These are phyloP conservation scores for Tachycineta bicolor DNA, from an alignment of 2,113 vertebrate species.

Conservation along the genomic window DNA sequence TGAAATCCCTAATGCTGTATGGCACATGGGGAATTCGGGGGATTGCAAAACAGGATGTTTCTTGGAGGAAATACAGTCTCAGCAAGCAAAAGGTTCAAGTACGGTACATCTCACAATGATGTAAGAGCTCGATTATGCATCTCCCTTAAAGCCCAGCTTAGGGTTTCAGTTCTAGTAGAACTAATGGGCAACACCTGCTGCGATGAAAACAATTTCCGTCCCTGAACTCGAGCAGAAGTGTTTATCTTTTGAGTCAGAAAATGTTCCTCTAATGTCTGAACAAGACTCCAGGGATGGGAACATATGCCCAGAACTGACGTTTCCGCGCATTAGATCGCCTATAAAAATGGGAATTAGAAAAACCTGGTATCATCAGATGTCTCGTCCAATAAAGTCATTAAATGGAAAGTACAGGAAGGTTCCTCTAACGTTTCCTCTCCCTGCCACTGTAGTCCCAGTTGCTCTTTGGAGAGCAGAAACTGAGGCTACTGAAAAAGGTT, in stretches of 20 bases:
- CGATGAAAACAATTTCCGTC: conserved; percentile 56
- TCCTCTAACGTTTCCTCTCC: conserved; percentile 5
- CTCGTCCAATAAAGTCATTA: conserved; percentile 56
- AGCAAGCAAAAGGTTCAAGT: conserved; percentile 59
- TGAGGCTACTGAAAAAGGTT: conserved; percentile 11
- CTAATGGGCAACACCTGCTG: conserved; percentile 69
- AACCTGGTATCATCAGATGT: conserved; percentile 61
- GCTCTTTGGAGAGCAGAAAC: not conserved
- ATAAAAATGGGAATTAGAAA: conserved; percentile 70
- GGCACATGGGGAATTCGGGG: conserved; percentile 50
- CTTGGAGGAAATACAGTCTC: conserved; percentile 61
- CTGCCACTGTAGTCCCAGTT: conserved; percentile 19
- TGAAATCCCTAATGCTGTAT: conserved; percentile 42
- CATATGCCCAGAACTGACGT: conserved; percentile 63
- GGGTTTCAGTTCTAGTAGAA: conserved; percentile 61
- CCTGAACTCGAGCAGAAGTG: conserved; percentile 56
- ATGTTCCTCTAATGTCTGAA: conserved; percentile 75
- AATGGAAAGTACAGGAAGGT: conserved; percentile 45
- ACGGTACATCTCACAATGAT: conserved; percentile 70
- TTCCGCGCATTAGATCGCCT: conserved; percentile 54
- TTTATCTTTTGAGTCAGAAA: conserved; percentile 76
- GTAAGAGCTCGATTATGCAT: conserved; percentile 61
- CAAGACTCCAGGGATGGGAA: conserved; percentile 60
- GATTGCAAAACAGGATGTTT: conserved; percentile 70
- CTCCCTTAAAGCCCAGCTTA: conserved; percentile 61